Base-by-base conservation (phyloP, 2,888 invertebrate genomes). In the Crematogaster levior region DNA sequence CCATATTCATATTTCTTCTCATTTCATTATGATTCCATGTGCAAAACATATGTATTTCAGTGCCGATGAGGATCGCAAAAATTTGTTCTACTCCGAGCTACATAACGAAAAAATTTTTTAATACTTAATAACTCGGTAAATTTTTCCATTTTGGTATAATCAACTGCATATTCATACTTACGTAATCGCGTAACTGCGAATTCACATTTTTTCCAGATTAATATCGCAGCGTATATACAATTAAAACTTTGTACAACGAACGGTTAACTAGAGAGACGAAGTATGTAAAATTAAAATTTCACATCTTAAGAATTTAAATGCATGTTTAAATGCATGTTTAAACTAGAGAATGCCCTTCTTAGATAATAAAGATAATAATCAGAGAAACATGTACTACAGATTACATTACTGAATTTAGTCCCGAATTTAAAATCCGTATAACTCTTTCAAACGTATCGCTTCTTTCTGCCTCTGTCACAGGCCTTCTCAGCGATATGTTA, bases 1-100 rank as follows among this genome's bases (percentile, higher is more conserved):
- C 53, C 56, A 79, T 46, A 72, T 43, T 63, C 74, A 72, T 65
- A 81, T 75, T 75, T 75, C 81, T 75, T 81, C 56, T 56, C 46
- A 48, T 61, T 75, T 75, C 63, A 34, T 81, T 65, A 75, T 46
- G 46, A 75, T 43, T 63, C n/a, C 34, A 18, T 15, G n/a, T 21
- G 30, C 30, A 21, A 56, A 56, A 56, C 24, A 34, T 34, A 6
- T n/a, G 9, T 51, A 40, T 56, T 68, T 79, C 43, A 24, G 70
- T 34, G 30, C 27, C 56, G 27, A 43, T 56, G 34, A 43, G 40
- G 43, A 79, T 79, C 68, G 40, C 40, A 24, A 70, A 34, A 68
- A 21, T 56, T 46, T 18, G 6, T 70, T 34, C 30, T 27, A 9
- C 37, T 9, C 24, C 30, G 12, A 77, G 63, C 27, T 24, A 56